Percentiles rank a stretch among this genome's conserved stretches.
Conservation (phyloP, 2,888 invertebrate species). For the Clitarchus hookeri region DNA sequence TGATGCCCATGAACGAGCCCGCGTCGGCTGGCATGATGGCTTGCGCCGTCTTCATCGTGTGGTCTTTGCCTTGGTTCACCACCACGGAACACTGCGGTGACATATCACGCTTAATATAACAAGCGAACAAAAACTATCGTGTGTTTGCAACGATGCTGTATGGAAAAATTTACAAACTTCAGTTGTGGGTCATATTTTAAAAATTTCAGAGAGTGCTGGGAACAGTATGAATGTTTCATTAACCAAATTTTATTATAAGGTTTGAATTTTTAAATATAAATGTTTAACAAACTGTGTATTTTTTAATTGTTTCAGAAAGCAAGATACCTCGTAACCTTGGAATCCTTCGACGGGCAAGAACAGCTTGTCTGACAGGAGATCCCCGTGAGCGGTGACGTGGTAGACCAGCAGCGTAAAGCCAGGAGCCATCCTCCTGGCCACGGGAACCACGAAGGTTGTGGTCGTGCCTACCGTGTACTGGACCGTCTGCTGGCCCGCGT, state of each 20-base stretch:
- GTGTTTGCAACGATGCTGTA: too few species aligned
- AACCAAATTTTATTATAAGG: too few species aligned
- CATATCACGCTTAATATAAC: neutral
- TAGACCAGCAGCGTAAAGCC: conserved; percentile 59
- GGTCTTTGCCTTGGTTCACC: conserved; percentile 61
- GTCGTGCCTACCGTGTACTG: conserved; percentile 46
- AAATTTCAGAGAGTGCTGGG: too few species aligned
- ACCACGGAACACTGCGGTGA: conserved; percentile 46
- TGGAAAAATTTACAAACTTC: too few species aligned
- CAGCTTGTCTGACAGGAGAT: conserved; percentile 58
- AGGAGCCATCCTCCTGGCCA: conserved; percentile 62
- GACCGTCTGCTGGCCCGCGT: conserved; percentile 49
- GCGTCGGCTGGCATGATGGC: conserved; percentile 57
- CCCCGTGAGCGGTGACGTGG: conserved; percentile 54
- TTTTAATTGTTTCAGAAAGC: too few species aligned
- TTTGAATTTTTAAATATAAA: too few species aligned
- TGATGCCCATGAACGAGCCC: conserved; percentile 59
- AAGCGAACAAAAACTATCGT: too few species aligned
- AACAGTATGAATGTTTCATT: too few species aligned
- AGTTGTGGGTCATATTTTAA: too few species aligned
- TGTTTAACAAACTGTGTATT: conserved; percentile 1
- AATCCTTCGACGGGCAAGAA: conserved; percentile 60
- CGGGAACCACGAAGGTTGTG: conserved; percentile 57
- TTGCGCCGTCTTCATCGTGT: conserved; percentile 59
- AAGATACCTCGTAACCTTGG: conserved; percentile 54